A percentile compares a stretch with the other conserved stretches of the same genome.
These are phyloP conservation scores for Stomatorhinus walkeri DNA, from an alignment of 2,797 vertebrate species.

Conservation along the genomic window DNA sequence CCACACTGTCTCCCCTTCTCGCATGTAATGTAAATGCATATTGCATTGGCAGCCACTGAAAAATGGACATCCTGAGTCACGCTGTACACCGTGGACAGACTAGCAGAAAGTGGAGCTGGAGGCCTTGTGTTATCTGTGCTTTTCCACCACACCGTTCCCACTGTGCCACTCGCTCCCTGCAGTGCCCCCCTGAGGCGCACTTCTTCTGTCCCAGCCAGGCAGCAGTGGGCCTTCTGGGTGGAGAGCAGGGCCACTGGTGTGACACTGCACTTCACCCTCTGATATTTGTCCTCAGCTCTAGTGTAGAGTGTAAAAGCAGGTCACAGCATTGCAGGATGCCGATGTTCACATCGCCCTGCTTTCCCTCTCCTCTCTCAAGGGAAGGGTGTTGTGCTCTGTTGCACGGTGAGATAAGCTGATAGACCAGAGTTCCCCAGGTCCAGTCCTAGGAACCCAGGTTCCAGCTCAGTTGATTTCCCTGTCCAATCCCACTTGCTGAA, in stretches of 20 bases:
- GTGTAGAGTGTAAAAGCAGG: background rate
- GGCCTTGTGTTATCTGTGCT: background rate
- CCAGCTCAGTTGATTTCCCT: background rate
- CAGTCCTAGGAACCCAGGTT: background rate
- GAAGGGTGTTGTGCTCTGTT: background rate
- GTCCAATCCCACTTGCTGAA: background rate
- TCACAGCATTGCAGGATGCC: background rate
- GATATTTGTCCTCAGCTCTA: background rate
- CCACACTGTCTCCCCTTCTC: background rate
- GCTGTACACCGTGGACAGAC: background rate
- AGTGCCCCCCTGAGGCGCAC: background rate
- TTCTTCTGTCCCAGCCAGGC: background rate
- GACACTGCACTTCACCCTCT: background rate
- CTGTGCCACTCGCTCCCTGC: background rate
- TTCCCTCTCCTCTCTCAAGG: background rate
- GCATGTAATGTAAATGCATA: background rate
- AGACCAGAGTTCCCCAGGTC: background rate
- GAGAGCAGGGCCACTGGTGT: background rate
- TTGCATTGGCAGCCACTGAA: background rate
- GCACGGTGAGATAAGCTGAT: background rate
- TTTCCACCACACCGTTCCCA: background rate
- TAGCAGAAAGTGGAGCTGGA: background rate
- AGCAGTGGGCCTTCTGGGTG: background rate
- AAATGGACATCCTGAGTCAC: background rate
- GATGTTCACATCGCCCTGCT: background rate